Conservation (phyloP, 2,797 vertebrate species). For the Nyctalus aviator region DNA sequence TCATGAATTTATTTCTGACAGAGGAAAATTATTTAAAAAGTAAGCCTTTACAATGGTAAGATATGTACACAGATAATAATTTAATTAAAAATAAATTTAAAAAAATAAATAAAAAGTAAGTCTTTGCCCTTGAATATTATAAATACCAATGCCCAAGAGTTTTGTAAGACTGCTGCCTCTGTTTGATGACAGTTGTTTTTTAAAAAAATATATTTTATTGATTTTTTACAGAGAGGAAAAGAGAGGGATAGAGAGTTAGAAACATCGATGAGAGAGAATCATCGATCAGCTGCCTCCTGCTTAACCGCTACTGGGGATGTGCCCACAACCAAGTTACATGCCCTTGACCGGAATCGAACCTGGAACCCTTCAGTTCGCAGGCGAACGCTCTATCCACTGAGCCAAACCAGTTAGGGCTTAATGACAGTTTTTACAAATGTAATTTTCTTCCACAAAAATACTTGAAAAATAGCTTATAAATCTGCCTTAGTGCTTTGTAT, state of each 20-base stretch:
- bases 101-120: not conserved
- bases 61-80: too few relatives aligned
- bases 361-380: too few relatives aligned
- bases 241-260: too few relatives aligned
- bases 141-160: not conserved
- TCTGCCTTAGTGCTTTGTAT: conserved; percentile 42
- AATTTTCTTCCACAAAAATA: conserved; percentile 30
- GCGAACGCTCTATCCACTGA: too few relatives aligned
- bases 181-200: not conserved
- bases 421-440: conserved; percentile 25
- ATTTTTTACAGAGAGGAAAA: too few relatives aligned
- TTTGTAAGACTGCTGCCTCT: conserved; percentile 22
- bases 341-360: too few relatives aligned
- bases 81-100: too few relatives aligned
- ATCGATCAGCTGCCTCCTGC: too few relatives aligned
- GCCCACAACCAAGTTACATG: too few relatives aligned
- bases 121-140: conserved; percentile 29
- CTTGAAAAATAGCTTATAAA: conserved; percentile 23
- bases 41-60: not conserved
- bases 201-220: too few relatives aligned
- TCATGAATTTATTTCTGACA: conserved; percentile 23
- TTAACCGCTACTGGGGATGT: too few relatives aligned
- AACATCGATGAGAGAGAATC: too few relatives aligned
- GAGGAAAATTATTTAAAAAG: conserved; percentile 19
- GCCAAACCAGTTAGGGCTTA: not conserved